Evolutionary conservation across 2,113 vertebrate genomes (phyloP).

Genomic region (Nothoprocta pentlandii): DNA sequence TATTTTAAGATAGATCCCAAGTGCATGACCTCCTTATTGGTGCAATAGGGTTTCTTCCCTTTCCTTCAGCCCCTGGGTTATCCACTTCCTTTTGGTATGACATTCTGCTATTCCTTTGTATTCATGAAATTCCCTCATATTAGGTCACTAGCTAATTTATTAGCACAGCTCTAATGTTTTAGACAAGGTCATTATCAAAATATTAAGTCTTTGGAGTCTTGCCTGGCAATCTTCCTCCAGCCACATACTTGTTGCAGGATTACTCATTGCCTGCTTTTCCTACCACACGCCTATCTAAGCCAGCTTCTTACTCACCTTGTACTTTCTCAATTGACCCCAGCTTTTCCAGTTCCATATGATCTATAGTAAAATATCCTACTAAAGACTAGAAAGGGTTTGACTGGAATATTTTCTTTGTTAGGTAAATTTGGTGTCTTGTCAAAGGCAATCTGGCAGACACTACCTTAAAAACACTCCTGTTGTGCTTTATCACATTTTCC

Average conservation of each 20-base stretch:
- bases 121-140: slow-evolving; percentile 36
- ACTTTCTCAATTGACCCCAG: background rate
- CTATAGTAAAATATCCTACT: background rate
- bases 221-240: slow-evolving; percentile 40
- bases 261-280: slow-evolving; percentile 63
- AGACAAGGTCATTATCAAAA: slow-evolving; percentile 65
- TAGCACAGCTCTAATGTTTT: slow-evolving; percentile 20
- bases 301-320: slow-evolving; percentile 60
- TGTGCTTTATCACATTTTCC: background rate
- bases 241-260: slow-evolving; percentile 39
- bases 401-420: background rate
- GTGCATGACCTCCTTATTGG: slow-evolving; percentile 27
- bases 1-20: background rate
- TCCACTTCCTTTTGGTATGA: background rate
- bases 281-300: slow-evolving; percentile 24
- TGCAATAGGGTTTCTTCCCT: slow-evolving; percentile 1
- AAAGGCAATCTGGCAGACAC: slow-evolving; percentile 5
- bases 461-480: slow-evolving; percentile 9
- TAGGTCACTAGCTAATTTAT: slow-evolving; percentile 54
- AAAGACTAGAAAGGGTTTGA: background rate
- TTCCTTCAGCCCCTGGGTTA: background rate
- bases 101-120: slow-evolving; percentile 9
- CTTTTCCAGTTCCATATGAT: slow-evolving; percentile 25
- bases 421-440: background rate
- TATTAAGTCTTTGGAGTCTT: slow-evolving; percentile 54